A percentile compares a stretch with the other conserved stretches of the same genome.
These are phyloP conservation scores for Alligator sinensis DNA, from an alignment of 2,113 vertebrate species.

Conservation along the genomic window DNA sequence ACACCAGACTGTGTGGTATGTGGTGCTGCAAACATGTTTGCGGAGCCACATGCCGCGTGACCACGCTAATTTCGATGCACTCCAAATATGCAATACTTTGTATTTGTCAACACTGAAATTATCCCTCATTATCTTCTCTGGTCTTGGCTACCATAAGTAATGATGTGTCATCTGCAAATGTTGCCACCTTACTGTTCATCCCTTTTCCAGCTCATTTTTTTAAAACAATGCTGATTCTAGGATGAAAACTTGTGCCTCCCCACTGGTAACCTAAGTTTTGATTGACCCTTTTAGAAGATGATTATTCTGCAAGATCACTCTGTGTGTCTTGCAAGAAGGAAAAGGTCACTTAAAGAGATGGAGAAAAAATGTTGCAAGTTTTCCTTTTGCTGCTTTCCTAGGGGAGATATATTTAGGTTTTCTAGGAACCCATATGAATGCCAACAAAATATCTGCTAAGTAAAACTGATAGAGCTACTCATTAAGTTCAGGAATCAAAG, in stretches of 20 bases:
- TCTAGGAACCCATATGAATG: not conserved
- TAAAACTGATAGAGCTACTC: not conserved
- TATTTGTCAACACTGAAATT: not conserved
- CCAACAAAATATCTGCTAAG: not conserved
- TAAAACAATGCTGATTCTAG: not conserved
- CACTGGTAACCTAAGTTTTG: not conserved
- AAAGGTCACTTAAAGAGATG: not conserved
- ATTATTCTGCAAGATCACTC: not conserved
- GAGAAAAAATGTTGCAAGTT: not conserved
- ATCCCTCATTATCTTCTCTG: not conserved
- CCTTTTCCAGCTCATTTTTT: not conserved
- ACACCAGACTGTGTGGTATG: no score
- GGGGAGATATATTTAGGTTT: not conserved
- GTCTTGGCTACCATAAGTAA: not conserved
- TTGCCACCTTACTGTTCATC: not conserved
- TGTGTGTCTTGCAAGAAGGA: not conserved
- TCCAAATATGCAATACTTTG: no score
- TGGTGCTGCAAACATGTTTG: no score
- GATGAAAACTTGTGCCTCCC: not conserved
- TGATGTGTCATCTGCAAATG: not conserved
- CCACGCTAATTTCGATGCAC: no score
- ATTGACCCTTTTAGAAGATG: not conserved
- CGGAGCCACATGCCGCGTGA: no score
- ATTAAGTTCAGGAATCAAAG: slow-evolving; percentile 4
- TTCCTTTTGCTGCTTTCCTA: not conserved